These are phyloP conservation scores for Zapus hudsonius DNA, from an alignment of 2,113 vertebrate species.

Conservation along the genomic window DNA sequence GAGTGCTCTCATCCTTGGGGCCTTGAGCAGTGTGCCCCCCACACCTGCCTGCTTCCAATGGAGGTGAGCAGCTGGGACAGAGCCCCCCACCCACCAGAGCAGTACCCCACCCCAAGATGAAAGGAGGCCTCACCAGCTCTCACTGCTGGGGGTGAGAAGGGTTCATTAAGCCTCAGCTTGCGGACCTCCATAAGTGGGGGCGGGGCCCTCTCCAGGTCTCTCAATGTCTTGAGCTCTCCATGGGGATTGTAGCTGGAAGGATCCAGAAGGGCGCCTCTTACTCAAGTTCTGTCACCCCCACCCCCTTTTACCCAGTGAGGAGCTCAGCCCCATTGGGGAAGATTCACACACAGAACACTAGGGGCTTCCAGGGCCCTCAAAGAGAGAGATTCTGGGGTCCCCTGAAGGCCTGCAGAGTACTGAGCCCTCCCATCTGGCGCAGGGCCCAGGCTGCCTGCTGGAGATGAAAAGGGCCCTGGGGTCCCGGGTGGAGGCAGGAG, in stretches of 20 bases:
- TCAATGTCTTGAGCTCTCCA: not conserved
- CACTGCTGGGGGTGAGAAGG: too few relatives aligned
- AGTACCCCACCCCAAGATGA: too few relatives aligned
- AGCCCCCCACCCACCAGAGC: not conserved
- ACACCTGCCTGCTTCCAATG: not conserved
- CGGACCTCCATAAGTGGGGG: too few relatives aligned
- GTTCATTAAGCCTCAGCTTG: not conserved
- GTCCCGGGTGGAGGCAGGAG: not conserved
- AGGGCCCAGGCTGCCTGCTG: conserved; percentile 53
- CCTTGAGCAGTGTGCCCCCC: not conserved
- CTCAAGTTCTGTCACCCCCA: not conserved
- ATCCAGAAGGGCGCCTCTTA: not conserved
- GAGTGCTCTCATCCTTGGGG: too few relatives aligned
- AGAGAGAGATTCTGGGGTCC: conserved; percentile 10
- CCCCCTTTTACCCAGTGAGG: too few relatives aligned
- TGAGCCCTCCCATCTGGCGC: conserved; percentile 55
- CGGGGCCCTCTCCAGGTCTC: not conserved
- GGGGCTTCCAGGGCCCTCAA: not conserved
- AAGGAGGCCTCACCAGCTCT: too few relatives aligned
- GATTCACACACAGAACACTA: not conserved
- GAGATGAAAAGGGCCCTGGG: conserved; percentile 62
- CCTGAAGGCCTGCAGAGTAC: not conserved
- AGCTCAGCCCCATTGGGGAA: not conserved
- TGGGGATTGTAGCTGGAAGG: not conserved
- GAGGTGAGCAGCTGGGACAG: not conserved